phyloP scores from a whole-genome alignment of 2,888 invertebrate genomes.

The Ceraclea dissimilis region DNA sequence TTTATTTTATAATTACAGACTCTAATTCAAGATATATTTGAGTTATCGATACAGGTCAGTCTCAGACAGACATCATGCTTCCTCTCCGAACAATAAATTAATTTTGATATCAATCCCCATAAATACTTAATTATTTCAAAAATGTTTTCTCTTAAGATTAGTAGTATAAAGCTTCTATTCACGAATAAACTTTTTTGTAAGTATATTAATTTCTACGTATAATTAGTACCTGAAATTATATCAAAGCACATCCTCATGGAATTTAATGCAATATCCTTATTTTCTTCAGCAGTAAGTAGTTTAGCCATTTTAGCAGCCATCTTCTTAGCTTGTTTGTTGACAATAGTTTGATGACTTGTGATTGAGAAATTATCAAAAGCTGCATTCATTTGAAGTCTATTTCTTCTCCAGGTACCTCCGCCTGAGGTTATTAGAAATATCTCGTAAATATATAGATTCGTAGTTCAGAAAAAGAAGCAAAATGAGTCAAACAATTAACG shows the following conservation, averaged over 20 bases:
- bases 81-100: too few species aligned
- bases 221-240: slow-evolving; percentile 7
- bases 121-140: too few species aligned
- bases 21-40: too few species aligned
- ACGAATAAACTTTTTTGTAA: too few species aligned
- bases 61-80: too few species aligned
- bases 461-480: background rate
- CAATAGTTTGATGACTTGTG: background rate
- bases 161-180: too few species aligned
- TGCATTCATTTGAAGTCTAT: slow-evolving; percentile 2
- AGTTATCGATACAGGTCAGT: too few species aligned
- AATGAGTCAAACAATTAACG: background rate
- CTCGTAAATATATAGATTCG: background rate
- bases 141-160: too few species aligned
- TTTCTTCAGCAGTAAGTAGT: background rate
- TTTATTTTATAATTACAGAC: too few species aligned
- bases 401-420: slow-evolving; percentile 6
- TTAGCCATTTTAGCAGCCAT: background rate
- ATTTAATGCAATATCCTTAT: background rate
- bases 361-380: background rate
- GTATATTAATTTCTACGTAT: too few species aligned
- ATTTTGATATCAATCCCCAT: too few species aligned
- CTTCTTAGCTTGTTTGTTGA: slow-evolving; percentile 5
- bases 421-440: slow-evolving; percentile 4
- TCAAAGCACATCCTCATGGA: slow-evolving; percentile 1